These are phyloP conservation scores for Spea hammondii DNA, from an alignment of 2,797 vertebrate species.

Conservation along the genomic window DNA sequence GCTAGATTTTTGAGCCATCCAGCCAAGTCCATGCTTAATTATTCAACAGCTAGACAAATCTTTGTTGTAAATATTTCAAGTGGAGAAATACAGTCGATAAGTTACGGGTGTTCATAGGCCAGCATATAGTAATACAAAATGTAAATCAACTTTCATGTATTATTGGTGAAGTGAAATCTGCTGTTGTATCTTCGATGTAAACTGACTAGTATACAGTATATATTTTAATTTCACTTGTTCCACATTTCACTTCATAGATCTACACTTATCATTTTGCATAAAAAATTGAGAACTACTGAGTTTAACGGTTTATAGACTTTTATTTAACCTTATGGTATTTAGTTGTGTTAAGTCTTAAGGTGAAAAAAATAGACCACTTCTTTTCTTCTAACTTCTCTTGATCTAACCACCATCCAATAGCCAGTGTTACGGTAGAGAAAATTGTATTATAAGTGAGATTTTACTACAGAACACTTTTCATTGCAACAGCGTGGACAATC, in stretches of 20 bases:
- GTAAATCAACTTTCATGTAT: constrained; percentile 36
- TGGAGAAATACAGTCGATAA: constrained; percentile 23
- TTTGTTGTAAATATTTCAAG: constrained; percentile 33
- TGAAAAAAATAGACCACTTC: too few species aligned
- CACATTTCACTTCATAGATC: neutral
- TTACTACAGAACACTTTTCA: too few species aligned
- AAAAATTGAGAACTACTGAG: too few species aligned
- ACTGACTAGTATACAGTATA: constrained; percentile 33
- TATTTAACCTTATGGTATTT: too few species aligned
- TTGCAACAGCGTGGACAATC: too few species aligned
- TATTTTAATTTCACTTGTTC: constrained; percentile 26
- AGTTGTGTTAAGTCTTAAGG: too few species aligned
- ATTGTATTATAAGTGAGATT: too few species aligned
- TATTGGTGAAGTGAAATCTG: constrained; percentile 10
- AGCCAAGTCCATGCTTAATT: constrained; percentile 18
- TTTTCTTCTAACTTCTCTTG: too few species aligned
- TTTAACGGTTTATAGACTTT: too few species aligned
- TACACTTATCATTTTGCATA: neutral
- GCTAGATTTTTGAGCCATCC: constrained; percentile 18
- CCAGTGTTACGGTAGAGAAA: too few species aligned
- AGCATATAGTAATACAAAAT: constrained; percentile 25
- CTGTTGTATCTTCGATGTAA: neutral
- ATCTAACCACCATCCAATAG: too few species aligned
- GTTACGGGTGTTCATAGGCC: constrained; percentile 1
- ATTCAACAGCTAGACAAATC: constrained; percentile 30